phyloP scores from a whole-genome alignment of 2,888 invertebrate species.

The Drosophila ochracea region DNA sequence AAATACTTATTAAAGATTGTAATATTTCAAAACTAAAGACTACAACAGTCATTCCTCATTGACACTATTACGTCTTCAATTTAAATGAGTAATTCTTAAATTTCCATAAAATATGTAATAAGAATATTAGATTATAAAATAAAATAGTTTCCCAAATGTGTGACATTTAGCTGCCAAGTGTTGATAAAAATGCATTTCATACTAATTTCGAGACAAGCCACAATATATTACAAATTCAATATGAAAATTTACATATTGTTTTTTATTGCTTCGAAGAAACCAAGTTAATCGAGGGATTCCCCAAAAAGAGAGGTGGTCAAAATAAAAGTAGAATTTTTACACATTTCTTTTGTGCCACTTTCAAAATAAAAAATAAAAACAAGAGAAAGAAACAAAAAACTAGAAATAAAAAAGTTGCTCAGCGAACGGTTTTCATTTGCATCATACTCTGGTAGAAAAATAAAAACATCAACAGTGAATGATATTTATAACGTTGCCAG shows the following conservation, averaged over 20 bases:
- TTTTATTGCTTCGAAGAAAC: background rate
- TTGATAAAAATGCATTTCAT: slow-evolving; percentile 25
- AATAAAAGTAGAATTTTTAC: slow-evolving; percentile 18
- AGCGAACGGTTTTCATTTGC: slow-evolving; percentile 51
- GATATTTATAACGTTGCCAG: slow-evolving; percentile 40
- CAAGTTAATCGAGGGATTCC: background rate
- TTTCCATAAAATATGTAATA: background rate
- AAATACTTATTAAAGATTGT: background rate
- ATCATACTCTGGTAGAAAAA: slow-evolving; percentile 36
- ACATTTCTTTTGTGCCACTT: slow-evolving; percentile 35
- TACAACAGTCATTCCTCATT: slow-evolving; percentile 15
- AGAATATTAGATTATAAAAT: background rate
- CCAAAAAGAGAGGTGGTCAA: background rate
- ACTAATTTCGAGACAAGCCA: slow-evolving; percentile 5
- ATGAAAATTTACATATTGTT: background rate
- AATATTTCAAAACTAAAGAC: slow-evolving; percentile 1
- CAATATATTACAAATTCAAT: background rate
- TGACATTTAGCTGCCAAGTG: slow-evolving; percentile 4
- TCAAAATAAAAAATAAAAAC: background rate
- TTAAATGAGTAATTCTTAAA: background rate
- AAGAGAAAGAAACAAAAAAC: background rate
- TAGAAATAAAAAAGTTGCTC: slow-evolving; percentile 38
- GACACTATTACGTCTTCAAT: background rate
- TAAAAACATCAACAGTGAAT: slow-evolving; percentile 19
- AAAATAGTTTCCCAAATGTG: background rate